Percentiles rank a stretch among this genome's conserved stretches.
phyloP scores from a whole-genome alignment of 2,797 vertebrate species.

The Pachyuromys duprasi region DNA sequence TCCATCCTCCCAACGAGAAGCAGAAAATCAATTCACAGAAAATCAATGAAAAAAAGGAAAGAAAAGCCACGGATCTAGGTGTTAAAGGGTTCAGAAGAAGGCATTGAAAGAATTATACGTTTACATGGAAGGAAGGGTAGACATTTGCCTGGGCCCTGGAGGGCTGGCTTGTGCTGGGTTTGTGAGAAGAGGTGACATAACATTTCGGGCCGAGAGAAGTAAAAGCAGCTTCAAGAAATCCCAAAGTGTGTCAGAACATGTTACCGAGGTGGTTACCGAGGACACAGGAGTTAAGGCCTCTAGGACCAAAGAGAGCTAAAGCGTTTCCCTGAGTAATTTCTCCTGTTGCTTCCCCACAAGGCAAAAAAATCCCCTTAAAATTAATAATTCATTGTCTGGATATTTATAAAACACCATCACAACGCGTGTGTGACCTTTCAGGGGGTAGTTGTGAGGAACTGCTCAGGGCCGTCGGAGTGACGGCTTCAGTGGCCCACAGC shows the following conservation, averaged over 20 bases:
- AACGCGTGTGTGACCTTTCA: not conserved
- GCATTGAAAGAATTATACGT: not conserved
- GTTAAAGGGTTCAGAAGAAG: not conserved
- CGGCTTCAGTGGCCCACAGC: not conserved
- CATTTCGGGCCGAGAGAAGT: not conserved
- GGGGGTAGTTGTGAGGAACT: not conserved
- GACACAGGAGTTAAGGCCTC: not conserved
- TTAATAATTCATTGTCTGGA: not conserved
- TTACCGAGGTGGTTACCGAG: not conserved
- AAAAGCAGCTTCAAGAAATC: not conserved
- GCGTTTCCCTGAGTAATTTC: not conserved
- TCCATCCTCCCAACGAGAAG: not conserved
- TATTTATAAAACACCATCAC: not conserved
- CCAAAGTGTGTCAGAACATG: not conserved
- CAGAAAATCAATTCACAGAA: not conserved
- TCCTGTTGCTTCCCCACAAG: not conserved
- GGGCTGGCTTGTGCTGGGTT: not conserved
- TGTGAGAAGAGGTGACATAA: not conserved
- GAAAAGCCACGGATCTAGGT: not conserved
- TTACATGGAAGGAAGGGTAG: not conserved
- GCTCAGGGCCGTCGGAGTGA: not conserved
- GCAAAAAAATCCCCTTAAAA: not conserved
- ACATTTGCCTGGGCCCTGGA: not conserved
- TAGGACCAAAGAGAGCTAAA: not conserved
- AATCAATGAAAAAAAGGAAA: not conserved